Evolutionary conservation across 2,888 invertebrate species (phyloP), one percentile per base, ranked within the genome.

Genomic region (Anthophora plumipes): DNA sequence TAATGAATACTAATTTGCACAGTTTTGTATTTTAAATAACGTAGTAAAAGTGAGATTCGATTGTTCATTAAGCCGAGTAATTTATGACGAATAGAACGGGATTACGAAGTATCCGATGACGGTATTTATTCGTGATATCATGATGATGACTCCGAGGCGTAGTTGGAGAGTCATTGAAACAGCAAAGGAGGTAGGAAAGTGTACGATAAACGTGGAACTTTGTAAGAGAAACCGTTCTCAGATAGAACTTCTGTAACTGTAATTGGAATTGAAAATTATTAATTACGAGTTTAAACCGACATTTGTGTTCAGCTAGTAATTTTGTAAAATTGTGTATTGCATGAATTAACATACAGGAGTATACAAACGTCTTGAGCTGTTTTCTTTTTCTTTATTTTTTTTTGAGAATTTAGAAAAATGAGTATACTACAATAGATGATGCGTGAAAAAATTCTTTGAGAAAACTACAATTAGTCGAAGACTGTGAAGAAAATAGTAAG

Each of bases 191-290:
- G 43, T 14, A 43, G 14, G 60, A 41, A 43, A 43, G 43, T 60
- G n/a, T 43, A 43, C 8, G 31, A 55, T 55, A 31, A 37, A n/a
- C 25, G 14, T 54, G 31, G 55, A 55, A 31, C 55, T 55, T 55
- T 31, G 11, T 60, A 43, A 60, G 20, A 14, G 43, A 14, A 22
- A 43, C 22, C 7, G 22, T 60, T 60, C 22, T 14, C 60, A 25
- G 2, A 22, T 22, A 9, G 17, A 14, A 41, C 41, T 41, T 20
- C 7, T 41, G 1, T 43, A 43, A 43, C 11, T 43, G 41, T 60
- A 43, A 60, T 60, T 60, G 22, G 22, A 7, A 60, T 60, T 41
- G n/a, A 41, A 41, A 41, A 20, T 14, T 60, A 41, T 14, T 60
- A 60, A 60, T 41, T 60, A 41, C n/a, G 20, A 12, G 1, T 41